Evolutionary conservation across 2,113 vertebrate species (phyloP).

Genomic region (Limnothrissa miodon): DNA sequence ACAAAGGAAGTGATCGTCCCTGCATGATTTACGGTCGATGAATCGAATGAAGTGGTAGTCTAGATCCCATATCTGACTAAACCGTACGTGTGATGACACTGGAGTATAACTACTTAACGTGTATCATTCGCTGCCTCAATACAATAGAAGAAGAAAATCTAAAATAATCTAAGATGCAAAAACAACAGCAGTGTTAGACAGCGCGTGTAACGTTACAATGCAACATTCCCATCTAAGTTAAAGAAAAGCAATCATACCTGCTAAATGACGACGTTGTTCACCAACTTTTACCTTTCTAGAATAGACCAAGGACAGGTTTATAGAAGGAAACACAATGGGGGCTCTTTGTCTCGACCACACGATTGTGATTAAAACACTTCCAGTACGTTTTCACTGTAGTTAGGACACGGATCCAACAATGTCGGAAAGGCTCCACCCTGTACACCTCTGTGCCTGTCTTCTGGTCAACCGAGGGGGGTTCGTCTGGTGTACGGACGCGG

Average conservation of each 20-base stretch:
- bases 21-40: neutral
- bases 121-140: neutral
- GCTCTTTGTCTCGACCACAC: neutral
- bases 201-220: neutral
- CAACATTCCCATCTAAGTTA: neutral
- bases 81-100: neutral
- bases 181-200: neutral
- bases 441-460: neutral
- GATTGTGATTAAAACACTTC: neutral
- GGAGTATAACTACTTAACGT: neutral
- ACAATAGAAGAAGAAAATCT: neutral
- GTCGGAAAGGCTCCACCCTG: conserved; percentile 12
- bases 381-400: neutral
- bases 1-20: neutral
- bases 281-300: neutral
- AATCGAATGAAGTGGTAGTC: neutral
- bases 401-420: neutral
- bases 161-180: neutral
- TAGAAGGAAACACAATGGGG: neutral
- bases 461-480: neutral
- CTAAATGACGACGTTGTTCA: neutral
- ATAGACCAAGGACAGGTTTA: neutral
- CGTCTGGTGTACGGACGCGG: neutral
- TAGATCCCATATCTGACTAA: neutral
- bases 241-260: neutral